These are phyloP conservation scores for Operophtera brumata DNA, from an alignment of 2,888 invertebrate genomes.

Conservation along the genomic window DNA sequence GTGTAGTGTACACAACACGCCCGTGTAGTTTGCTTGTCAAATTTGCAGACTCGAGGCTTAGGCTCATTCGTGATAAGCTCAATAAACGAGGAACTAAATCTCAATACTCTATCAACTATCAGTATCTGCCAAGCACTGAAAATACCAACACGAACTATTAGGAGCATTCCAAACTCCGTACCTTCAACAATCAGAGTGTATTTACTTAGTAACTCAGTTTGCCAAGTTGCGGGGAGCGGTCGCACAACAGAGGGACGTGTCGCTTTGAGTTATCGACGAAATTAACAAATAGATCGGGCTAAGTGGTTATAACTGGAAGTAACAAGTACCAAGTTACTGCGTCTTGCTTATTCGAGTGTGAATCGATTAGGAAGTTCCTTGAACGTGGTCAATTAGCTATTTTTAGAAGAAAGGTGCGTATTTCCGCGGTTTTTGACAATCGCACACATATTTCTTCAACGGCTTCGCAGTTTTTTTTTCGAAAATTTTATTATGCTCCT, in stretches of 20 bases:
- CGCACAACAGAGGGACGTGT: constrained; percentile 35
- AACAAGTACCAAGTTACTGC: constrained; percentile 6
- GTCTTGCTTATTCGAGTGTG: constrained; percentile 1
- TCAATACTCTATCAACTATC: background rate
- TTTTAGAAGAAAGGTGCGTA: no score
- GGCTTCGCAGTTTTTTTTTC: no score
- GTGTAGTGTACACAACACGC: no score
- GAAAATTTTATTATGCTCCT: no score
- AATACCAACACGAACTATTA: constrained; percentile 13
- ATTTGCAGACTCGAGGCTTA: no score
- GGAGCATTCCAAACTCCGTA: constrained; percentile 13
- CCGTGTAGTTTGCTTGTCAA: no score
- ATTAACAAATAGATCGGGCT: constrained; percentile 34
- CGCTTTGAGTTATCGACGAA: constrained; percentile 45
- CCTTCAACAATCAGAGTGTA: constrained; percentile 41
- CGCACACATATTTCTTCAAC: no score
- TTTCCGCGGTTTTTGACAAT: no score
- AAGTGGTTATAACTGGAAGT: constrained; percentile 1
- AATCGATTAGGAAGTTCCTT: constrained; percentile 1
- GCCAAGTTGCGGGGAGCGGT: constrained; percentile 38
- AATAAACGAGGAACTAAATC: background rate
- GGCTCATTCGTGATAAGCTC: no score
- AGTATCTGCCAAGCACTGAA: background rate
- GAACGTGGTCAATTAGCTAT: background rate
- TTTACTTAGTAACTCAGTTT: constrained; percentile 49